phyloP scores from a whole-genome alignment of 2,113 vertebrate species.

The Mustelus asterias region DNA sequence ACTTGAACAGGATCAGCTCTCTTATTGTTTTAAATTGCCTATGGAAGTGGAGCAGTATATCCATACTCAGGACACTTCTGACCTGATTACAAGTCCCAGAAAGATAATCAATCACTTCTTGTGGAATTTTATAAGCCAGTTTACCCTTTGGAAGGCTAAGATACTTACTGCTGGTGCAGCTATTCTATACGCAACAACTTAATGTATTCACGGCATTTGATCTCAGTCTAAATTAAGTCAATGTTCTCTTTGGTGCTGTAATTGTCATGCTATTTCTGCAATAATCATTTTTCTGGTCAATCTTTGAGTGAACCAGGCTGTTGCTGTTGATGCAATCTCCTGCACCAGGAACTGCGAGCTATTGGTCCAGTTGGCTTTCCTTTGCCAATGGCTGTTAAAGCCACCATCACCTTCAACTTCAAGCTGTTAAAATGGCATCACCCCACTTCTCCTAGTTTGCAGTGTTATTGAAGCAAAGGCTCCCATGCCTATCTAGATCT shows the following conservation, averaged over 20 bases:
- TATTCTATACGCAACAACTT: neutral
- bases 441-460: neutral
- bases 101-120: neutral
- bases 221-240: neutral
- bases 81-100: neutral
- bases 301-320: neutral
- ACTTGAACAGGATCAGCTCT: neutral
- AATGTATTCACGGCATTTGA: neutral
- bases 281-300: neutral
- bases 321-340: too few species aligned
- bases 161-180: neutral
- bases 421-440: neutral
- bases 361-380: neutral
- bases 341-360: neutral
- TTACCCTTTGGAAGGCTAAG: neutral
- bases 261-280: neutral
- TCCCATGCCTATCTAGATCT: neutral
- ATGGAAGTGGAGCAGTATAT: neutral
- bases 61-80: neutral
- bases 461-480: neutral
- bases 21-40: neutral
- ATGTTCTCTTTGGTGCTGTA: neutral
- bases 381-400: neutral
- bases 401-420: neutral
- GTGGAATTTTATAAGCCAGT: neutral